phyloP scores from a whole-genome alignment of 1,140 invertebrate genomes.

The Achatina immaculata region DNA sequence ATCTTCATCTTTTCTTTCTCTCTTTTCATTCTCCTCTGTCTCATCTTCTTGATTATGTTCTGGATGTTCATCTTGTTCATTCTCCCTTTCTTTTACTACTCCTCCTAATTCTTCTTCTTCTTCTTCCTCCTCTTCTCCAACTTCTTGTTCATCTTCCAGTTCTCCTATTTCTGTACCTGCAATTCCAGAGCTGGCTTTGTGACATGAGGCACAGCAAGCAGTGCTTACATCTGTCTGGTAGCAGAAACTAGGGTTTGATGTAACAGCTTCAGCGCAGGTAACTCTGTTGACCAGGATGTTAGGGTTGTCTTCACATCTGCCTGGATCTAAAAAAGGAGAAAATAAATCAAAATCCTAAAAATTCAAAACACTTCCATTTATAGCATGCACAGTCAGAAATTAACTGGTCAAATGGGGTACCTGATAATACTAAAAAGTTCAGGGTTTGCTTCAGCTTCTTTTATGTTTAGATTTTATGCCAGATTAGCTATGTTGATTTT shows the following conservation, averaged over 20 bases:
- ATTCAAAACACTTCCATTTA: not conserved
- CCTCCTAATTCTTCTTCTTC: not conserved
- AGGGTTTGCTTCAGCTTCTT: no score
- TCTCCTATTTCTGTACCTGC: not conserved
- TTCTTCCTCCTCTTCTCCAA: not conserved
- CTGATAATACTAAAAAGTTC: no score
- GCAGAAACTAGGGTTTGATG: not conserved
- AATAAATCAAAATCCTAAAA: not conserved
- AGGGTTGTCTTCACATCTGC: constrained; percentile 6
- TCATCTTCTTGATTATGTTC: not conserved
- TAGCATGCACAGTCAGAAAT: no score
- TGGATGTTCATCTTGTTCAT: not conserved
- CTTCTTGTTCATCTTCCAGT: not conserved
- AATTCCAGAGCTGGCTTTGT: not conserved
- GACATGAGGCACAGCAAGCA: not conserved
- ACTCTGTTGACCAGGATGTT: not conserved
- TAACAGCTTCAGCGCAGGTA: not conserved
- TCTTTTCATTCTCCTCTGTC: not conserved
- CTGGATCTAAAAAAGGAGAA: not conserved
- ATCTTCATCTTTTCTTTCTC: not conserved
- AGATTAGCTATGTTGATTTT: no score
- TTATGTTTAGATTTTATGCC: no score
- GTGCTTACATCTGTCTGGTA: constrained; percentile 1
- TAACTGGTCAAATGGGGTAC: no score
- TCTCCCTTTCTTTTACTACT: not conserved